Conservation (phyloP, 2,888 invertebrate genomes). For the Carcina quercana region DNA sequence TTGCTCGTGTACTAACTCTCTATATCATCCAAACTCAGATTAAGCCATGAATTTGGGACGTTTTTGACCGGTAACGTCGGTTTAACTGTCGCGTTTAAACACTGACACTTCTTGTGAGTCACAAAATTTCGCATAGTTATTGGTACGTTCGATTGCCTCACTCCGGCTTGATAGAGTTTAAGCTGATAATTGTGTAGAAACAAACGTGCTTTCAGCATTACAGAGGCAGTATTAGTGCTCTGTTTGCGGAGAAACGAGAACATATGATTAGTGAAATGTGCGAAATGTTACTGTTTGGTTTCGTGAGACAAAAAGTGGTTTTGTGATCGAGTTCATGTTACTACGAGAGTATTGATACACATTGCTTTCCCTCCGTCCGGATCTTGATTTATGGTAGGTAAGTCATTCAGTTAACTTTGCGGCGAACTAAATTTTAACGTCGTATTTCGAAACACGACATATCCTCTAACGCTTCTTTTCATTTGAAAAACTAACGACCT, state of each 20-base stretch:
- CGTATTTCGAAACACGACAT: too few species aligned
- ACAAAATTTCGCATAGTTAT: conserved; percentile 63
- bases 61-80: conserved; percentile 63
- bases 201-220: conserved; percentile 58
- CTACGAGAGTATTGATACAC: conserved; percentile 51
- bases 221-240: conserved; percentile 54
- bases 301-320: conserved; percentile 54
- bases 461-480: too few species aligned
- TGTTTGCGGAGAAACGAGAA: conserved; percentile 56
- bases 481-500: too few species aligned
- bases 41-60: conserved; percentile 59
- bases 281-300: conserved; percentile 46
- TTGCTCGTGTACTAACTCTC: conserved; percentile 43
- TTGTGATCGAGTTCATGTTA: conserved; percentile 56
- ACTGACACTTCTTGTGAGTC: conserved; percentile 42
- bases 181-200: conserved; percentile 64
- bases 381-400: conserved; percentile 57
- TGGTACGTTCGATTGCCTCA: conserved; percentile 58
- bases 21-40: conserved; percentile 31
- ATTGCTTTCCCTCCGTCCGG: conserved; percentile 49
- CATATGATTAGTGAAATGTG: conserved; percentile 63
- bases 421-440: conserved; percentile 3
- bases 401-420: conserved; percentile 34
- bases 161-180: conserved; percentile 52
- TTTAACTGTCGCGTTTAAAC: conserved; percentile 56